Base-by-base conservation (phyloP, 2,113 vertebrate species). In the Dryoscopus gambensis region DNA sequence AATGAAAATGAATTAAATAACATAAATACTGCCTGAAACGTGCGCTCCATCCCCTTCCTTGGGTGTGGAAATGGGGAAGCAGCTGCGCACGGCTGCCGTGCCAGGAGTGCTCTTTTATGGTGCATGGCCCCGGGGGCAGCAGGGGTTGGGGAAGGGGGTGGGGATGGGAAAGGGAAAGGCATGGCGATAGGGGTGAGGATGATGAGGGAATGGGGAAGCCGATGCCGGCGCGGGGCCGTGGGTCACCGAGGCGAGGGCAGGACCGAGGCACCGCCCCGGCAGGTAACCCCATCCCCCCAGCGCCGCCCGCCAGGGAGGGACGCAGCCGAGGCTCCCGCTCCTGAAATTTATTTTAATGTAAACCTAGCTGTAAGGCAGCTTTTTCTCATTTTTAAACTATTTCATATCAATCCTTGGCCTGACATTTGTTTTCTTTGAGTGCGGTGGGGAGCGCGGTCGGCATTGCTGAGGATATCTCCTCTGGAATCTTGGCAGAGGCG, bases 301-400 rank as follows among this genome's bases (percentile, higher is more conserved):
- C 17, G 1, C 77, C 35, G 20, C 80, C 87, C 23, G 64, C 63
- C 35, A 7, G 93, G 67, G 76, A 80, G 88, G 62, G 90, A 81
- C 28, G 11, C 89, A 24, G 92, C 73, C 49, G 15, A 92, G 91
- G 37, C 90, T 87, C 84, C 90, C 33, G 17, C 89, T 84, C 91
- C 82, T 67, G 94, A 97, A 94, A 92, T 94, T 75, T 93, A 92
- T 95, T 97, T 98, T 93, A 98, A 97, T 95, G 95, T 95, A 86
- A 91, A 98, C 97, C 95, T 96, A 97, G 97, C 97, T 98, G 93
- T 89, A 92, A 98, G 97, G 98, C 98, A 98, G 98, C 97, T 98
- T 98, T 98, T 98, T 98, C 98, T 98, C 97, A 98, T 98, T 98
- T 98, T 97, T 98, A 97, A 98, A 97, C 97, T 97, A 97, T 98